Percentiles rank a stretch among this genome's conserved stretches.
These are phyloP conservation scores for Chromis chromis DNA, from an alignment of 2,797 vertebrate species.

Conservation along the genomic window DNA sequence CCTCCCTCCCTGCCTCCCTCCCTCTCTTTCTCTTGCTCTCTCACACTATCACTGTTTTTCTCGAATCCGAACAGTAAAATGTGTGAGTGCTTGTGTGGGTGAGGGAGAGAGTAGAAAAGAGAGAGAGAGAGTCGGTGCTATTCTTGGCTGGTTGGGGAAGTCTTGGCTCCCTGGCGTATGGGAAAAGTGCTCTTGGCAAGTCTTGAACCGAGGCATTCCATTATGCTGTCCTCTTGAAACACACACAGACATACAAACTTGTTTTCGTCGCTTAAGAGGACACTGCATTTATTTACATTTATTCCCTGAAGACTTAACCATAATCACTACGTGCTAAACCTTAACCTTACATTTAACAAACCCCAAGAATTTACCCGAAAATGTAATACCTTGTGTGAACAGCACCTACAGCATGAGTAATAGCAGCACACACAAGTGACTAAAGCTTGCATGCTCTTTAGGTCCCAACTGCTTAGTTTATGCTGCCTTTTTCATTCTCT, in stretches of 20 bases:
- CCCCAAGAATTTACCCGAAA: not conserved
- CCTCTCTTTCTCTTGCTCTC: conserved; percentile 14
- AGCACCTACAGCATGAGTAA: not conserved
- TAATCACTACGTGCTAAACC: conserved; percentile 25
- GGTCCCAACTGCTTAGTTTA: not conserved
- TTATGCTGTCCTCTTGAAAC: conserved; percentile 77
- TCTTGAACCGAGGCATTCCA: conserved; percentile 73
- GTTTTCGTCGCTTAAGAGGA: conserved; percentile 58
- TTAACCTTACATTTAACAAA: conserved; percentile 17
- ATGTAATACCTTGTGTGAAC: conserved; percentile 9
- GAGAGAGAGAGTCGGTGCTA: conserved; percentile 77
- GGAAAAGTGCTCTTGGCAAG: conserved; percentile 87
- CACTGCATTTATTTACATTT: conserved; percentile 41
- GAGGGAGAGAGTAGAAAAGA: conserved; percentile 18
- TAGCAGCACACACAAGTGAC: not conserved
- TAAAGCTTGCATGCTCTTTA: conserved; percentile 16
- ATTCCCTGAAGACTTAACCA: conserved; percentile 26
- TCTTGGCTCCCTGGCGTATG: conserved; percentile 83
- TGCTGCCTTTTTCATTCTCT: conserved; percentile 1
- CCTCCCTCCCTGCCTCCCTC: not conserved
- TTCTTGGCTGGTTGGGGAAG: conserved; percentile 84
- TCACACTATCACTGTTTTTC: conserved; percentile 55
- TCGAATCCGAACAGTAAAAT: conserved; percentile 53
- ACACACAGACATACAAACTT: conserved; percentile 61
- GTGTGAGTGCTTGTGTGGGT: conserved; percentile 48